phyloP scores from a whole-genome alignment of 2,113 vertebrate genomes.

The Notarius lentiginosus region DNA sequence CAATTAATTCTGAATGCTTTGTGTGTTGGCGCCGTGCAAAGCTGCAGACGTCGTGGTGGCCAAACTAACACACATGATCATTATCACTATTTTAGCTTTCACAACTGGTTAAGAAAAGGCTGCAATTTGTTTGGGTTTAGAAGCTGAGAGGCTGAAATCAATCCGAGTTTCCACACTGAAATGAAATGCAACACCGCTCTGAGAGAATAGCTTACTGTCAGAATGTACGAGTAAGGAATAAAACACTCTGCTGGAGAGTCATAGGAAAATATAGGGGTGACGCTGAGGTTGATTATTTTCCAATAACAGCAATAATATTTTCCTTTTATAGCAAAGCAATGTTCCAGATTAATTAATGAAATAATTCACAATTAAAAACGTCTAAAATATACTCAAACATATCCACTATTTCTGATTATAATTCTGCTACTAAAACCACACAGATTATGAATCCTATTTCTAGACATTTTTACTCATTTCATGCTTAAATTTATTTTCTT shows the following conservation, averaged over 20 bases:
- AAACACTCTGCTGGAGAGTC: not conserved
- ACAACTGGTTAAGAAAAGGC: slow-evolving; percentile 2
- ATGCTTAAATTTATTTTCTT: no score
- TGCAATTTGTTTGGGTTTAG: not conserved
- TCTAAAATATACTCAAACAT: not conserved
- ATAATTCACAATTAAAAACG: not conserved
- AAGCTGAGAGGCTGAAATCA: not conserved
- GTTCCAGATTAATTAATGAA: not conserved
- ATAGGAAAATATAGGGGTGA: not conserved
- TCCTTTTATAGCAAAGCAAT: not conserved
- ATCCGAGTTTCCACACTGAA: slow-evolving; percentile 5
- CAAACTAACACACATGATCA: not conserved
- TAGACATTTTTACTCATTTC: no score
- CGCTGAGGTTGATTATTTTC: not conserved
- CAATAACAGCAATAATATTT: not conserved
- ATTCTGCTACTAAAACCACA: no score
- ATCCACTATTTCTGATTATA: not conserved
- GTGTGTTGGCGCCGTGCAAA: not conserved
- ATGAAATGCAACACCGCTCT: not conserved
- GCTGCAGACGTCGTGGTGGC: not conserved
- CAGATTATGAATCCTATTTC: no score
- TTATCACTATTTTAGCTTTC: slow-evolving; percentile 17
- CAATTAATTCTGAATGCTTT: not conserved
- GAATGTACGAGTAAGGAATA: not conserved
- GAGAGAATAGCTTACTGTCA: not conserved